Percentiles rank a stretch among this genome's conserved stretches.
phyloP scores from a whole-genome alignment of 1,140 invertebrate species.

The Sarcophaga bullata region DNA sequence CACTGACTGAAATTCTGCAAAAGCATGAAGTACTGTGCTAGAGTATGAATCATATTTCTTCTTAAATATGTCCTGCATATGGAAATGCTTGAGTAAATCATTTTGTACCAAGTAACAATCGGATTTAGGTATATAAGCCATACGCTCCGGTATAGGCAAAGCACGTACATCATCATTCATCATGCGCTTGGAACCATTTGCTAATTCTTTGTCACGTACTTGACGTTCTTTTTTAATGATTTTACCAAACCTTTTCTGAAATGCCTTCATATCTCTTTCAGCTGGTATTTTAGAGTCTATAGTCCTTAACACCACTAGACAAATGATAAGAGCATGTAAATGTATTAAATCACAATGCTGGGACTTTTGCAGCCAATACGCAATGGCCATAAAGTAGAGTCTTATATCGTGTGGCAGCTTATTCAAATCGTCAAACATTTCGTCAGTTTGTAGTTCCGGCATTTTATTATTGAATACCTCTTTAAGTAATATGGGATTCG shows the following conservation, averaged over 20 bases:
- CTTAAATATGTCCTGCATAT: conserved; percentile 71
- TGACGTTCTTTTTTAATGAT: conserved; percentile 54
- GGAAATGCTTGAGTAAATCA: conserved; percentile 73
- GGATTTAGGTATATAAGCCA: conserved; percentile 66
- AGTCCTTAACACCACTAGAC: conserved; percentile 71
- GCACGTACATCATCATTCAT: conserved; percentile 49
- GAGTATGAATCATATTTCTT: conserved; percentile 72
- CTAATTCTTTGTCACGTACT: conserved; percentile 52
- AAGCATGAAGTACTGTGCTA: conserved; percentile 72
- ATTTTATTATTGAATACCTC: conserved; percentile 63
- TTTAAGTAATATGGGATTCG: conserved; percentile 51
- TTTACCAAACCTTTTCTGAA: conserved; percentile 62
- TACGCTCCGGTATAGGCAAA: conserved; percentile 64
- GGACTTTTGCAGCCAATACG: conserved; percentile 75
- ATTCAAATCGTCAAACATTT: conserved; percentile 62
- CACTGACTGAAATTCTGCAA: conserved; percentile 78
- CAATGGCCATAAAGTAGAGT: conserved; percentile 72
- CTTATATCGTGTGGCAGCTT: conserved; percentile 71
- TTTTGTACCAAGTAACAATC: conserved; percentile 72
- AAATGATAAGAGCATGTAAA: conserved; percentile 72
- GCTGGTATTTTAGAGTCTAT: conserved; percentile 72
- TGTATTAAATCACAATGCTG: conserved; percentile 68
- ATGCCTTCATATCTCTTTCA: conserved; percentile 65
- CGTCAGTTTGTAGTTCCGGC: conserved; percentile 49
- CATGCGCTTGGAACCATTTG: conserved; percentile 51